Conservation (phyloP, 2,113 vertebrate species). For the Phalacrocorax brasilianus region DNA sequence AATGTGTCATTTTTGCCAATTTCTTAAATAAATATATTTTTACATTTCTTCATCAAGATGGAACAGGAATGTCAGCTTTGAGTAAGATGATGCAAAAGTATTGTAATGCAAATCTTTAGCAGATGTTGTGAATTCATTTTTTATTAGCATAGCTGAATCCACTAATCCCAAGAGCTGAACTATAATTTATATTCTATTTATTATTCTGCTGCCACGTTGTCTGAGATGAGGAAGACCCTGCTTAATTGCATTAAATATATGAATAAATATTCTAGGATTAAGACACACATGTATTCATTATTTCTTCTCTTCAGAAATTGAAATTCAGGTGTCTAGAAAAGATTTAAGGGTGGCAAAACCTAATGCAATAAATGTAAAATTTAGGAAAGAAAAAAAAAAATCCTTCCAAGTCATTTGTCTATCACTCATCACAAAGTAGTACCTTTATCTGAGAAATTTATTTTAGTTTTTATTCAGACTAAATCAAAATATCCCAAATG, state of each 20-base stretch:
- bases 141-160: slow-evolving; percentile 8
- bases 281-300: neutral
- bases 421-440: neutral
- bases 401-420: neutral
- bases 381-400: neutral
- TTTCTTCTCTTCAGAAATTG: neutral
- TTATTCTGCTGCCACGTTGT: slow-evolving; percentile 7
- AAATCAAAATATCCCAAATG: neutral
- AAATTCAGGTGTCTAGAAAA: neutral
- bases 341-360: neutral
- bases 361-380: neutral
- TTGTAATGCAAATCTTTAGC: slow-evolving; percentile 50
- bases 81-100: neutral
- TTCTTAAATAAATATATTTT: slow-evolving; percentile 11
- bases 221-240: neutral
- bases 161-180: slow-evolving; percentile 25
- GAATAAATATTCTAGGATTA: slow-evolving; percentile 4
- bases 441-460: neutral
- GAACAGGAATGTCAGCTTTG: neutral
- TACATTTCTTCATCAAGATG: neutral
- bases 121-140: slow-evolving; percentile 38
- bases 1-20: neutral
- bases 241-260: slow-evolving; percentile 6
- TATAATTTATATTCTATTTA: slow-evolving; percentile 37
- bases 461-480: neutral